A percentile compares a stretch with the other conserved stretches of the same genome.
Evolutionary conservation across 2,797 vertebrate species (phyloP).

Genomic region (Botia almorhae): DNA sequence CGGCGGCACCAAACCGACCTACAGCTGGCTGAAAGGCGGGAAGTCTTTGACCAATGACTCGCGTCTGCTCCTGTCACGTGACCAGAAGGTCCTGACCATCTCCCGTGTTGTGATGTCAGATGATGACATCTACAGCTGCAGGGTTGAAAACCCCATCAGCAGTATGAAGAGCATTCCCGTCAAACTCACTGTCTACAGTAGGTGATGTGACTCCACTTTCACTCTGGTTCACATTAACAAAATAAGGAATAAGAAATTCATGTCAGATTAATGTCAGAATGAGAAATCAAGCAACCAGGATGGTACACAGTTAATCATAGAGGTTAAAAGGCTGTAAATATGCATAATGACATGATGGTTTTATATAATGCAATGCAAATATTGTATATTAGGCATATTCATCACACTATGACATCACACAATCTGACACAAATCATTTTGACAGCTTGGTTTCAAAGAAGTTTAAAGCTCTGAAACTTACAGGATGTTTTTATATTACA

Average conservation of each 20-base stretch:
- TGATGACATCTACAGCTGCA: conserved; percentile 89
- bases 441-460: too few species aligned
- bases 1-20: conserved; percentile 92
- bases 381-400: not conserved
- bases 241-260: not conserved
- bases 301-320: too few species aligned
- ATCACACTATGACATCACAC: not conserved
- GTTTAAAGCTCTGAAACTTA: too few species aligned
- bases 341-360: not conserved
- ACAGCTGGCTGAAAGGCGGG: conserved; percentile 92
- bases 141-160: conserved; percentile 94
- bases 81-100: conserved; percentile 95
- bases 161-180: conserved; percentile 86
- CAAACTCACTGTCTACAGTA: conserved; percentile 95
- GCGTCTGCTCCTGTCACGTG: conserved; percentile 87
- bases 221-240: not conserved
- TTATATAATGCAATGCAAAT: not conserved
- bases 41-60: conserved; percentile 89
- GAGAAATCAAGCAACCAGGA: too few species aligned
- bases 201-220: conserved; percentile 64
- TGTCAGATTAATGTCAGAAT: too few species aligned
- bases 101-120: conserved; percentile 89
- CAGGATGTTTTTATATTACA: too few species aligned
- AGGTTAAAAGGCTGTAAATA: too few species aligned
- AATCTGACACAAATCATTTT: too few species aligned